Percentiles rank a stretch among this genome's conserved stretches.
phyloP scores from a whole-genome alignment of 2,797 vertebrate species.

The Brotula barbata region DNA sequence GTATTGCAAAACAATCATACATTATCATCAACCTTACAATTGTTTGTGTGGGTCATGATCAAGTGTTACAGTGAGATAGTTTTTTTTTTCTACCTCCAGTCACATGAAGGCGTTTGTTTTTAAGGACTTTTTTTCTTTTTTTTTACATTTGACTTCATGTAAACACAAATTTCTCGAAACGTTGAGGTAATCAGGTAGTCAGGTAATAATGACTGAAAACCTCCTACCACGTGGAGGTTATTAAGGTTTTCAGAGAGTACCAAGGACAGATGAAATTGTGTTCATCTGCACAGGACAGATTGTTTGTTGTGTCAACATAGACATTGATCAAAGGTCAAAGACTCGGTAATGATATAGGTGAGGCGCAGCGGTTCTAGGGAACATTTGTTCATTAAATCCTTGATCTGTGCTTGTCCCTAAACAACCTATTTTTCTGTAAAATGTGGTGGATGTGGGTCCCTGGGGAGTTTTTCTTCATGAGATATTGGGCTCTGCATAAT shows the following conservation, averaged over 20 bases:
- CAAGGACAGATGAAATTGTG: constrained; percentile 32
- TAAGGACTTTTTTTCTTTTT: constrained; percentile 81
- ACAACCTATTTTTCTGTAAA: neutral
- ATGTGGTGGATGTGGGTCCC: neutral
- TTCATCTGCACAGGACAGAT: neutral
- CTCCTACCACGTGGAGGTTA: constrained; percentile 1
- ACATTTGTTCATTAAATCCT: too few relatives aligned
- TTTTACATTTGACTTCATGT: constrained; percentile 85
- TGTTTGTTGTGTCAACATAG: constrained; percentile 59
- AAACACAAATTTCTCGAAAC: constrained; percentile 28
- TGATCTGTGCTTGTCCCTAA: neutral
- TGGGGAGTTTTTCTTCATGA: too few relatives aligned
- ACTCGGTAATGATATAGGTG: too few relatives aligned
- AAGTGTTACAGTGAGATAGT: too few relatives aligned
- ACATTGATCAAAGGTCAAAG: constrained; percentile 15
- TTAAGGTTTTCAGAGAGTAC: constrained; percentile 22
- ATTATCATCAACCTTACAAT: neutral
- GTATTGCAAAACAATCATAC: neutral
- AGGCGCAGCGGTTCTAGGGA: too few relatives aligned
- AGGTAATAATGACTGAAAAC: constrained; percentile 31
- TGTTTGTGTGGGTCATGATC: too few relatives aligned
- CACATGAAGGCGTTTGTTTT: constrained; percentile 80
- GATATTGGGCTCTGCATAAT: too few relatives aligned
- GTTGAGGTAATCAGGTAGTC: too few relatives aligned
- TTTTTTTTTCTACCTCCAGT: constrained; percentile 79